A percentile compares a stretch with the other conserved stretches of the same genome.
Evolutionary conservation across 2,888 invertebrate genomes (phyloP).

Genomic region (Trimorus sp.): DNA sequence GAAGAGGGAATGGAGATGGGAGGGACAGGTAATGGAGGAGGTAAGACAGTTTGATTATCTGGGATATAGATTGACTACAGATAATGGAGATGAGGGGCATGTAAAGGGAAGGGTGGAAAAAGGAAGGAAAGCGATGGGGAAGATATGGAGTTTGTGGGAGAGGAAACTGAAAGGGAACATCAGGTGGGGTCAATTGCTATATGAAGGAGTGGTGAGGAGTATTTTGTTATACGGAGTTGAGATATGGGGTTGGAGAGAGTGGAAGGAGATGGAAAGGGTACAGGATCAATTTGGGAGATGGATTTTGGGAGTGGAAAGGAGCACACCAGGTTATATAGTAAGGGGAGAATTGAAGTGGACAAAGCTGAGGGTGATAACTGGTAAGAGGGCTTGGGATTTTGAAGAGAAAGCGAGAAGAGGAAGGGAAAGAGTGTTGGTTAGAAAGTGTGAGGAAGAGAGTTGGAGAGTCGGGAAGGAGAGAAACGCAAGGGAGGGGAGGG

Average conservation of each 20-base stretch:
- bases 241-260: neutral
- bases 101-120: neutral
- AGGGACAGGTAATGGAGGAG: neutral
- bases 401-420: neutral
- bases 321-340: too few species aligned
- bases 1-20: slow-evolving; percentile 13
- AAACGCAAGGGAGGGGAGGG: too few species aligned
- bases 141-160: neutral
- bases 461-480: too few species aligned
- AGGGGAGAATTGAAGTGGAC: slow-evolving; percentile 16
- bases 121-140: neutral
- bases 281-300: slow-evolving; percentile 22
- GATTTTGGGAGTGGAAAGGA: neutral
- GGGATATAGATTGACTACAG: slow-evolving; percentile 3
- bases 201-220: neutral
- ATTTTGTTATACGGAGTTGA: slow-evolving; percentile 15
- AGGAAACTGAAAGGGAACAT: neutral
- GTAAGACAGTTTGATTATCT: too few species aligned
- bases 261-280: neutral
- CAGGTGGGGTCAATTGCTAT: neutral
- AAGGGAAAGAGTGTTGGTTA: too few species aligned
- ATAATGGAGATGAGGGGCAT: slow-evolving; percentile 1
- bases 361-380: slow-evolving; percentile 5
- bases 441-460: too few species aligned
- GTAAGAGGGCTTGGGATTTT: slow-evolving; percentile 4